Evolutionary conservation across 2,797 vertebrate genomes (phyloP).

Genomic region (Rhinoraja longicauda): DNA sequence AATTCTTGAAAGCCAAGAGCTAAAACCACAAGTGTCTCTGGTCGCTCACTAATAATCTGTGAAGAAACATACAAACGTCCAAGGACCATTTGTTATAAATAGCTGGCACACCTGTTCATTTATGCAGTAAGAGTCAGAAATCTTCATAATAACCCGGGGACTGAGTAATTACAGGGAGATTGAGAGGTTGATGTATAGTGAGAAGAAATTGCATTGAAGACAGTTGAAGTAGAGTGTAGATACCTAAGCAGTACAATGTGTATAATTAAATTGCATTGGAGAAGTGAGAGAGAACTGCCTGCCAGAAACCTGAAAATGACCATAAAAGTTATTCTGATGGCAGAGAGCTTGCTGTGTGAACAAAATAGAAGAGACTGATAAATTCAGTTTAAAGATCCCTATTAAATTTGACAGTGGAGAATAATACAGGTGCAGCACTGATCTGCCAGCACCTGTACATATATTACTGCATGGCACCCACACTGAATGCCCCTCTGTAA

Average conservation of each 20-base stretch:
- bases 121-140: background rate
- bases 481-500: background rate
- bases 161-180: constrained; percentile 10
- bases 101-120: background rate
- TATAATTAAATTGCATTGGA: background rate
- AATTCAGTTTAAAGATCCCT: background rate
- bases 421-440: background rate
- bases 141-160: background rate
- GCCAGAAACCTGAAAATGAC: constrained; percentile 8
- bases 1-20: background rate
- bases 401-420: constrained; percentile 5
- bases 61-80: background rate
- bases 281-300: background rate
- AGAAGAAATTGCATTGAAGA: constrained; percentile 13
- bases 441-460: background rate
- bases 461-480: background rate
- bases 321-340: background rate
- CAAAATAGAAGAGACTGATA: background rate
- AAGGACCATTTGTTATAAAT: background rate
- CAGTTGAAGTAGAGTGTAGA: background rate
- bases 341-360: background rate
- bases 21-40: background rate
- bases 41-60: background rate
- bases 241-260: constrained; percentile 24
- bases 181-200: constrained; percentile 23